Conservation (phyloP, 2,797 vertebrate species). For the Erethizon dorsatum region DNA sequence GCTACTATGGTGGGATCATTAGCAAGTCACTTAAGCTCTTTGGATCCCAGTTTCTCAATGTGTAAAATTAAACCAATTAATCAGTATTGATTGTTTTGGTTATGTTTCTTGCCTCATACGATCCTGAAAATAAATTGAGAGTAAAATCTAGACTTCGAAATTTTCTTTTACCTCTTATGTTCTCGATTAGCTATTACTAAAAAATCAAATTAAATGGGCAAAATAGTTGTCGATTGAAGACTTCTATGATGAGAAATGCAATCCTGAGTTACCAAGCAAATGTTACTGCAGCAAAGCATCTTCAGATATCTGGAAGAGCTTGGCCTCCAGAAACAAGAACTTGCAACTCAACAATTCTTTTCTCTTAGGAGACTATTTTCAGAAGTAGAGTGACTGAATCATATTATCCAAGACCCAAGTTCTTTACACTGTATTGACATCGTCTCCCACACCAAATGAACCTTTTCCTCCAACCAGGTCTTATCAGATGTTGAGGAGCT, state of each 20-base stretch:
- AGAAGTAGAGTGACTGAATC: not conserved
- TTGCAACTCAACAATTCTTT: not conserved
- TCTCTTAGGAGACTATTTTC: not conserved
- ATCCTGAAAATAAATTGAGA: not conserved
- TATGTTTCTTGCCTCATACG: not conserved
- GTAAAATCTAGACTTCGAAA: not conserved
- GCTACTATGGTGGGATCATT: not conserved
- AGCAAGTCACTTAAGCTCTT: not conserved
- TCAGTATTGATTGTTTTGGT: not conserved
- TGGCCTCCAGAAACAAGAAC: not conserved
- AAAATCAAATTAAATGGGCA: constrained; percentile 18
- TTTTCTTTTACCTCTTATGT: not conserved
- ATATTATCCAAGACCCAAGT: not conserved
- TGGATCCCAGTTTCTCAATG: not conserved
- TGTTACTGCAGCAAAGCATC: not conserved
- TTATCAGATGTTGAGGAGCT: not conserved
- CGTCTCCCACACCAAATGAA: not conserved
- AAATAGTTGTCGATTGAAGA: not conserved
- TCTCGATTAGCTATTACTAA: not conserved
- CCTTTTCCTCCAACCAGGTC: not conserved
- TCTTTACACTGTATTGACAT: not conserved
- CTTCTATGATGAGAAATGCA: constrained; percentile 3
- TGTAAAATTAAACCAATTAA: not conserved
- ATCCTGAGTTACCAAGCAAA: not conserved
- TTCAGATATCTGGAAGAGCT: not conserved